A percentile compares a stretch with the other conserved stretches of the same genome.
phyloP scores from a whole-genome alignment of 2,113 vertebrate genomes.

The Salminus brasiliensis region DNA sequence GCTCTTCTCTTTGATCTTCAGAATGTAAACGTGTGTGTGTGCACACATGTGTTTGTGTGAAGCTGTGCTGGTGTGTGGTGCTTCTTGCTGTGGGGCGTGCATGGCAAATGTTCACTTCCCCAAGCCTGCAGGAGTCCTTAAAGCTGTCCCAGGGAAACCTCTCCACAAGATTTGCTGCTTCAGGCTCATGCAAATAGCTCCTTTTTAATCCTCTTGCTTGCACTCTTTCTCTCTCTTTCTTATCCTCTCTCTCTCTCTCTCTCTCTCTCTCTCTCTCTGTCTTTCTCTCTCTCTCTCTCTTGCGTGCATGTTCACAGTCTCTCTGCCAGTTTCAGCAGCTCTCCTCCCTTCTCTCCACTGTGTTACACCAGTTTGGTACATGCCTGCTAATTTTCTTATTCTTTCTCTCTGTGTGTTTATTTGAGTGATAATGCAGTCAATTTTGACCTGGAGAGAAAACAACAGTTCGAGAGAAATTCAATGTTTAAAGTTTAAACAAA shows the following conservation, averaged over 20 bases:
- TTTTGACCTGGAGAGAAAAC: not conserved
- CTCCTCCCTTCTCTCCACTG: not conserved
- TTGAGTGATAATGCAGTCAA: not conserved
- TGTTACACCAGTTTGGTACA: not conserved
- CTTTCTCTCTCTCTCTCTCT: conserved; percentile 16
- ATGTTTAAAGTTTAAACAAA: too few species aligned
- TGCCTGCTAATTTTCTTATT: conserved; percentile 19
- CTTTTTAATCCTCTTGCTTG: not conserved
- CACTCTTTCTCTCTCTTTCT: not conserved
- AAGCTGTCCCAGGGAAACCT: conserved; percentile 24
- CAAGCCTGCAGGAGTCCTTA: not conserved
- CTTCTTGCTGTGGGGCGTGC: conserved; percentile 1
- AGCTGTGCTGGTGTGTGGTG: not conserved
- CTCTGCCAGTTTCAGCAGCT: not conserved
- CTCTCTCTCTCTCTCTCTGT: not conserved
- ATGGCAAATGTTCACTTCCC: not conserved
- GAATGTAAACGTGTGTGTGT: conserved; percentile 7
- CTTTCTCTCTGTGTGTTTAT: not conserved
- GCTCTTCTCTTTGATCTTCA: conserved; percentile 1
- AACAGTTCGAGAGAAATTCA: not conserved
- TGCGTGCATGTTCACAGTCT: not conserved
- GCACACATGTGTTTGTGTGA: not conserved
- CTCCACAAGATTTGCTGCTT: conserved; percentile 17
- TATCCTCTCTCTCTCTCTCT: not conserved
- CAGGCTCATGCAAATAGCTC: conserved; percentile 1